Base-by-base conservation (phyloP, 1,140 invertebrate species). In the Propsilocerus akamusi region DNA sequence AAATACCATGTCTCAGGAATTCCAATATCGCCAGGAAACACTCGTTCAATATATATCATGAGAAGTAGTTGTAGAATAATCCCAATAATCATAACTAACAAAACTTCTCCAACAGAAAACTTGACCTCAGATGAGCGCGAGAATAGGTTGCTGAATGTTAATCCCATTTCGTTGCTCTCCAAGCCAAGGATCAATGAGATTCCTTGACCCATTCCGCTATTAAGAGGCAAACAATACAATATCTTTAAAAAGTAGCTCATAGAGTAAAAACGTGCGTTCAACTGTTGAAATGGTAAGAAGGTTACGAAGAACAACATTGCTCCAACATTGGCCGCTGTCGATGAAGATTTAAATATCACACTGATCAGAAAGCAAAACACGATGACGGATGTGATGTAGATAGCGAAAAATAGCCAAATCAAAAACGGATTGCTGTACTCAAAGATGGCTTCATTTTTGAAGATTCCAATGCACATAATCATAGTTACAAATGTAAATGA, bases 151-250 rank as follows among this genome's bases (percentile, higher is more conserved):
- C 62, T 54, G 82, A 83, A 88, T 57, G 84, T 7, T 20, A 41
- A 5, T 22, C 34, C 34, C 2, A 8, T 17, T 41, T 75, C 76
- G 58, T 70, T 70, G 59, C 74, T 74, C 73, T 85, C 76, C 59
- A 74, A 69, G 60, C 70, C 66, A 51, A 80, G 53, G 55, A 80
- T 72, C 14, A 83, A 55, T 54, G 75, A 68, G 50, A 81, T 80
- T 2, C 79, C 81, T 59, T 75, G 78, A 0, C 78, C 75, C 76
- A 87, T 81, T 1, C 77, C 80, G 2, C 80, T 75, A 56, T 81
- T 84, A 14, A 75, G 73, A 25, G 74, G 73, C 5, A 85, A 60
- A 58, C 76, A 76, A 1, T 71, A 62, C 4, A 67, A 10, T 1
- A 74, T 53, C 57, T 80, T 78, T 3, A 64, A 57, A 0, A 51